These are phyloP conservation scores for Rhyacophila evoluta DNA, from an alignment of 2,888 invertebrate genomes.

Conservation along the genomic window DNA sequence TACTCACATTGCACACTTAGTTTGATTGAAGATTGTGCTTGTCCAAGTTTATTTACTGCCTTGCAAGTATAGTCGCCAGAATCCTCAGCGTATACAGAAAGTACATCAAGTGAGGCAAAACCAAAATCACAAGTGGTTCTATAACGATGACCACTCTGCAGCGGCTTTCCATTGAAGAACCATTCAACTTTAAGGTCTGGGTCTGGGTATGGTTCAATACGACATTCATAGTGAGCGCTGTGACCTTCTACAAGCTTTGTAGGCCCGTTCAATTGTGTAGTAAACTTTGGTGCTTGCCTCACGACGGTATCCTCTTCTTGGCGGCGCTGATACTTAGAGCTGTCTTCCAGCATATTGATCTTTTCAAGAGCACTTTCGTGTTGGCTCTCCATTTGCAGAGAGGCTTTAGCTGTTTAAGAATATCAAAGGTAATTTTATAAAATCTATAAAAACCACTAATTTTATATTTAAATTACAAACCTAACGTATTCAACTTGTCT, in stretches of 20 bases:
- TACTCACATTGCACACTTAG: conserved; percentile 84
- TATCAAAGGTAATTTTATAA: too few relatives aligned
- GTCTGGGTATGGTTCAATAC: conserved; percentile 93
- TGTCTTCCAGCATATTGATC: conserved; percentile 87
- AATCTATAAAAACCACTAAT: too few relatives aligned
- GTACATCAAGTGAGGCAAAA: conserved; percentile 94
- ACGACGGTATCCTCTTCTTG: conserved; percentile 85
- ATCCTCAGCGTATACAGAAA: conserved; percentile 94
- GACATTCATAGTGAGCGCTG: conserved; percentile 92
- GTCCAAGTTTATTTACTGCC: conserved; percentile 87
- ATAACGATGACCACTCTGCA: conserved; percentile 90
- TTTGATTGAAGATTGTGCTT: conserved; percentile 84
- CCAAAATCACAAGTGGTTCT: conserved; percentile 97
- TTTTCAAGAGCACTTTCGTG: conserved; percentile 91
- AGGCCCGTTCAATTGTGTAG: conserved; percentile 88
- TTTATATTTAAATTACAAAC: too few relatives aligned
- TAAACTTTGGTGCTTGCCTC: conserved; percentile 87
- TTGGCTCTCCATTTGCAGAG: conserved; percentile 88
- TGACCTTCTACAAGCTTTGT: conserved; percentile 87
- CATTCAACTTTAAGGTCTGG: conserved; percentile 90
- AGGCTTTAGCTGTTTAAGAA: conserved; percentile 78
- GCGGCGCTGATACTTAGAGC: conserved; percentile 80
- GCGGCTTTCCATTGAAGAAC: conserved; percentile 92
- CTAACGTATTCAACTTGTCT: too few relatives aligned
- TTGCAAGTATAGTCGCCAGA: conserved; percentile 92